A percentile compares a stretch with the other conserved stretches of the same genome.
Conservation (phyloP, 2,797 vertebrate species). For the Gobionotothen gibberifrons region DNA sequence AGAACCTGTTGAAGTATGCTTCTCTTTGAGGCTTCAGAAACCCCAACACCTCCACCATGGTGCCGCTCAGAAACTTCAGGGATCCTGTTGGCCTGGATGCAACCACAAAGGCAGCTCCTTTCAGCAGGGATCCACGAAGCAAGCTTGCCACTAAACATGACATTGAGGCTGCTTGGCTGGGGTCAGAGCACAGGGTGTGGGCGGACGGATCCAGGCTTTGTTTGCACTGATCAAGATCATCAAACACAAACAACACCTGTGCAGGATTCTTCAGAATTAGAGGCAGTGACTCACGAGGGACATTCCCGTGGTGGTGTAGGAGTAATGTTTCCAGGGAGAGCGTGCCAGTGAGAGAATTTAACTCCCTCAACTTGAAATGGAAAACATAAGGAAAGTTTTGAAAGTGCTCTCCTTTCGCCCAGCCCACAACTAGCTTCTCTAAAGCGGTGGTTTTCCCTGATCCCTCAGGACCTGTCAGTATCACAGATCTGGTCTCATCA, state of each 20-base stretch:
- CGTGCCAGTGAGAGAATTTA: slow-evolving; percentile 36
- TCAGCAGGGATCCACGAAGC: slow-evolving; percentile 75
- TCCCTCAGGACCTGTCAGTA: slow-evolving; percentile 78
- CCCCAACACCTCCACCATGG: slow-evolving; percentile 69
- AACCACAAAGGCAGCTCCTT: slow-evolving; percentile 76
- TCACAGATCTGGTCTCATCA: slow-evolving; percentile 40
- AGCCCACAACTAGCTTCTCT: slow-evolving; percentile 79
- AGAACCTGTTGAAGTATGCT: slow-evolving; percentile 73
- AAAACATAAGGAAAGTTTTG: slow-evolving; percentile 76
- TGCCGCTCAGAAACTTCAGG: slow-evolving; percentile 42
- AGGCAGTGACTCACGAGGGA: slow-evolving; percentile 43
- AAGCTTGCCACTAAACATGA: slow-evolving; percentile 76
- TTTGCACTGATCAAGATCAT: slow-evolving; percentile 76
- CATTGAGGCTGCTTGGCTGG: slow-evolving; percentile 37
- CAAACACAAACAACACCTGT: slow-evolving; percentile 80
- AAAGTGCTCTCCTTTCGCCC: slow-evolving; percentile 70
- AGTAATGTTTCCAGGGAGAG: slow-evolving; percentile 75
- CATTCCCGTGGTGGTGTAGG: slow-evolving; percentile 28
- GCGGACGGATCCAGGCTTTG: slow-evolving; percentile 53
- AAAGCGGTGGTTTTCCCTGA: slow-evolving; percentile 82
- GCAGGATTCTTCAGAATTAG: slow-evolving; percentile 63
- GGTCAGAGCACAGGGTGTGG: slow-evolving; percentile 55
- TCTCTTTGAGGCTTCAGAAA: slow-evolving; percentile 80
- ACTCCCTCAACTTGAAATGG: slow-evolving; percentile 68
- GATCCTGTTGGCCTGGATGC: slow-evolving; percentile 57